Evolutionary conservation across 2,888 invertebrate genomes (phyloP).

Genomic region (Lottia scabra): DNA sequence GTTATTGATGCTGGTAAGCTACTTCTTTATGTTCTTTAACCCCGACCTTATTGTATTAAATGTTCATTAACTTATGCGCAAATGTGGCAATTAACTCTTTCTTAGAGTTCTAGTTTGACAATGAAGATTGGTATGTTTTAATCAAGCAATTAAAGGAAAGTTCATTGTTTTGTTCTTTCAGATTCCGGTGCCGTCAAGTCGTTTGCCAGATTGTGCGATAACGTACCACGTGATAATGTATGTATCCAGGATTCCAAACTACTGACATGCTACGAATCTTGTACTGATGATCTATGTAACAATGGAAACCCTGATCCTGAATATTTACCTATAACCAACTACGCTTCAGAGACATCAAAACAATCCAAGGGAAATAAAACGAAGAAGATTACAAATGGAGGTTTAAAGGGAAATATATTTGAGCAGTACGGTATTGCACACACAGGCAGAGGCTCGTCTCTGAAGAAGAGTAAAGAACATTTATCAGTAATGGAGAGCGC

Average conservation of each 20-base stretch:
- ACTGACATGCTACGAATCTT: slow-evolving; percentile 38
- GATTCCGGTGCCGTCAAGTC: slow-evolving; percentile 30
- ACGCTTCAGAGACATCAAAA: slow-evolving; percentile 11
- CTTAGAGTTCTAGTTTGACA: too few species aligned
- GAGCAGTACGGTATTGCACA: neutral
- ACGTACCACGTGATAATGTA: slow-evolving; percentile 33
- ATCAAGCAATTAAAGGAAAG: too few species aligned
- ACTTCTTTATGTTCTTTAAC: neutral
- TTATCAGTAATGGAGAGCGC: neutral
- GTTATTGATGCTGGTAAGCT: slow-evolving; percentile 35
- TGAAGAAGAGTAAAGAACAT: neutral
- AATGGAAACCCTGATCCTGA: slow-evolving; percentile 33
- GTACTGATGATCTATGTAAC: slow-evolving; percentile 35
- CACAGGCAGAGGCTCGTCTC: neutral
- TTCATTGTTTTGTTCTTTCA: slow-evolving; percentile 12
- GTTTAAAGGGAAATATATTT: neutral
- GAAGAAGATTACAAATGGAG: neutral
- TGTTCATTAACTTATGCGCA: neutral
- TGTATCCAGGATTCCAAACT: slow-evolving; percentile 33
- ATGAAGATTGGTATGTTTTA: too few species aligned
- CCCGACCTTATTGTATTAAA: neutral
- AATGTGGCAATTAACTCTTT: too few species aligned
- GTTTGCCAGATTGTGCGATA: slow-evolving; percentile 39
- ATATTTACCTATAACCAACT: slow-evolving; percentile 23
- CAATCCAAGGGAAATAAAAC: neutral